phyloP scores from a whole-genome alignment of 1,140 invertebrate genomes.

The Leptinotarsa lineolata region DNA sequence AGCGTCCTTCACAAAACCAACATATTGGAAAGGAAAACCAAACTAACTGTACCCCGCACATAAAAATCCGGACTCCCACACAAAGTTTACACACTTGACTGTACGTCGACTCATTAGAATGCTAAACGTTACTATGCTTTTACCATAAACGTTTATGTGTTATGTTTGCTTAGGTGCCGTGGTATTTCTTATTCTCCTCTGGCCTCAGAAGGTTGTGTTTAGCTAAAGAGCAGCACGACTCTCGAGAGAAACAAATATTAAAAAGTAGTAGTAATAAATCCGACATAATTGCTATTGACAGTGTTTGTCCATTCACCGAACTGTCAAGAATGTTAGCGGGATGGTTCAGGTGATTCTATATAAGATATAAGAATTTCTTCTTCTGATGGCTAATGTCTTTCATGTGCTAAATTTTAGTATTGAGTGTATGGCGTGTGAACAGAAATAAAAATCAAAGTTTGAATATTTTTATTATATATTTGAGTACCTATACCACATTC shows the following conservation, averaged over 20 bases:
- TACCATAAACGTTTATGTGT: slow-evolving; percentile 29
- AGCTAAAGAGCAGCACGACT: slow-evolving; percentile 12
- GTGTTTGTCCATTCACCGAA: slow-evolving; percentile 14
- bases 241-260: slow-evolving; percentile 17
- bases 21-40: not conserved
- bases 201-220: slow-evolving; percentile 19
- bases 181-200: slow-evolving; percentile 27
- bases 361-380: no score
- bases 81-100: slow-evolving; percentile 18
- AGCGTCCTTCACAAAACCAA: slow-evolving; percentile 1
- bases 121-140: slow-evolving; percentile 27
- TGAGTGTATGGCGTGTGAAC: no score
- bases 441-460: no score
- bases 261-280: slow-evolving; percentile 19
- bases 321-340: slow-evolving; percentile 7
- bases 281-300: slow-evolving; percentile 9
- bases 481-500: no score
- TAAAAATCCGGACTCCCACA: slow-evolving; percentile 20
- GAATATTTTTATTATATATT: no score
- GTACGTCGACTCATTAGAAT: slow-evolving; percentile 23
- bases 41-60: not conserved
- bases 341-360: not conserved
- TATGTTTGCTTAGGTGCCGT: slow-evolving; percentile 27
- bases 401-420: no score
- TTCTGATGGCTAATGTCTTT: no score